Evolutionary conservation across 2,113 vertebrate genomes (phyloP), one percentile per base, ranked within the genome.

Genomic region (Pycnonotus jocosus): DNA sequence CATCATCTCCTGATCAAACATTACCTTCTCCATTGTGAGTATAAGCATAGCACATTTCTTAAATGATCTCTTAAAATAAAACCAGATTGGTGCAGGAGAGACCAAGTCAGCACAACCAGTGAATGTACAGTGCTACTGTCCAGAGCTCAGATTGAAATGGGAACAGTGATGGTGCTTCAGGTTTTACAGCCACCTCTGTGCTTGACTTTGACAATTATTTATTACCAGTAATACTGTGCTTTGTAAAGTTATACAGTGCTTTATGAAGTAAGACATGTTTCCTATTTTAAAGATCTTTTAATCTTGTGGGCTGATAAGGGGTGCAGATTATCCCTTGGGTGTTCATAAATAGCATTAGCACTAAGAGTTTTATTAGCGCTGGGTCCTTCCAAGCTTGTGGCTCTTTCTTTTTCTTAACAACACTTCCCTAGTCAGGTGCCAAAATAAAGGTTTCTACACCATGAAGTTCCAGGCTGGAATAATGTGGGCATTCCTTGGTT

Each of bases 321-420:
- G 69, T 76, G 53, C 89, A 92, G 89, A 94, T 91, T 92, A 93
- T 93, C 91, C 83, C 83, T 60, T 89, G 83, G 76, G 62, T 94
- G 91, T 91, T 95, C 92, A 95, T 91, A 96, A 96, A 94, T 78
- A 91, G 88, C 76, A 90, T 96, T 95, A 96, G 70, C 78, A 48
- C 66, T 72, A 76, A 79, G 74, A 83, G 77, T 92, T 93, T 91
- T 94, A 92, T 86, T 97, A 71, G 86, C 1, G 7, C 77, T 86
- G 51, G 60, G 54, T 83, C 77, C 40, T 84, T 81, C 77, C 92
- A 92, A 92, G 68, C 88, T 48, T 51, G 35, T 86, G 73, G 53
- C 53, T 86, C 68, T 53, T 58, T 50, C 16, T 79, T 76, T 92
- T 76, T 57, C 57, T 51, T 60, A 92, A 62, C 31, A 76, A 7